Conservation (phyloP, 2,888 invertebrate genomes). For the Pyrgus malvae region DNA sequence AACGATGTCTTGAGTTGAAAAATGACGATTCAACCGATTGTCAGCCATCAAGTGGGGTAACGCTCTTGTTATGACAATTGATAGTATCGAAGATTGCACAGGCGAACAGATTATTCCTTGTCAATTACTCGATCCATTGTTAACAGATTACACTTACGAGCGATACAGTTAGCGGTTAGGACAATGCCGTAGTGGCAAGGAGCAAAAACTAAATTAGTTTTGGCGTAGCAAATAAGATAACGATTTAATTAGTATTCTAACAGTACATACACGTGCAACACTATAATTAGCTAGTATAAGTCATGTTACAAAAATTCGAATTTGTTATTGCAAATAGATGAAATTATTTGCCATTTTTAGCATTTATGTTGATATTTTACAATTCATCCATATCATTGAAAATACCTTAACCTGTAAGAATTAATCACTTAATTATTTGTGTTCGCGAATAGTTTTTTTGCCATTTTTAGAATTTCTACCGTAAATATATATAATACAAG, state of each 20-base stretch:
- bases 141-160: constrained; percentile 30
- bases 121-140: constrained; percentile 49
- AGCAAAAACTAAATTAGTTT: constrained; percentile 73
- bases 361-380: too few species aligned
- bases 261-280: constrained; percentile 7
- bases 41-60: background rate
- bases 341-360: too few species aligned
- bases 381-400: too few species aligned
- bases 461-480: too few species aligned
- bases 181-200: constrained; percentile 31
- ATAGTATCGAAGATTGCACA: constrained; percentile 23
- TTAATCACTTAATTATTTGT: too few species aligned
- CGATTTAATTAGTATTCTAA: constrained; percentile 59
- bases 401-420: too few species aligned
- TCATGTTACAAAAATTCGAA: too few species aligned
- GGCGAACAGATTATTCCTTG: constrained; percentile 39
- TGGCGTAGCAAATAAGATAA: constrained; percentile 59
- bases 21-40: background rate
- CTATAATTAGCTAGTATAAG: constrained; percentile 11
- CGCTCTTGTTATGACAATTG: constrained; percentile 18
- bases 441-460: too few species aligned
- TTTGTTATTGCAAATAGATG: too few species aligned
- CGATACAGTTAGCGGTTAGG: constrained; percentile 28
- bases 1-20: too few species aligned
- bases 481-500: too few species aligned